Evolutionary conservation across 2,797 vertebrate genomes (phyloP).

Genomic region (Manis javanica): DNA sequence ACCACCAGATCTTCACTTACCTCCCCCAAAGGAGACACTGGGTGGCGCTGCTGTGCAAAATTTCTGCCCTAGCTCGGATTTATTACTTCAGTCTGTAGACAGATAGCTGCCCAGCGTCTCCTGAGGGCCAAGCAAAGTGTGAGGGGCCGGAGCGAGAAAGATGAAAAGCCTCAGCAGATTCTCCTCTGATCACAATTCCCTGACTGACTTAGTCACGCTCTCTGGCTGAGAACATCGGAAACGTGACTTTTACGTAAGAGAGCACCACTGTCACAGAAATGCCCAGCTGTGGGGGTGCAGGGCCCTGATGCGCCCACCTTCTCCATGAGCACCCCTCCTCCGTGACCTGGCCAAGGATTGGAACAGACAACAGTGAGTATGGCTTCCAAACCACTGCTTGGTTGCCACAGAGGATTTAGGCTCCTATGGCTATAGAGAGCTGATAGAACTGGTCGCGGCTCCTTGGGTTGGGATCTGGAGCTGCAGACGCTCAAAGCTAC

Average conservation of each 20-base stretch:
- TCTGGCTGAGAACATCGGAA: neutral
- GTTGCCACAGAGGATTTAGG: neutral
- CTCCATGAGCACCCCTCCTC: neutral
- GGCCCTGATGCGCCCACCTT: neutral
- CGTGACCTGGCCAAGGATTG: neutral
- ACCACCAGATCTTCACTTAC: neutral
- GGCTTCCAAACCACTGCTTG: neutral
- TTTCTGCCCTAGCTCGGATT: neutral
- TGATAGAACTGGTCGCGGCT: neutral
- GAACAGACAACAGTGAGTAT: neutral
- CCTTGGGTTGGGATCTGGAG: neutral
- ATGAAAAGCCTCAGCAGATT: neutral
- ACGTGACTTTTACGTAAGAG: neutral
- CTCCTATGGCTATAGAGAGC: neutral
- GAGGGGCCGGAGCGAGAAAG: neutral
- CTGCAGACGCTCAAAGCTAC: neutral
- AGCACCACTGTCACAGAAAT: neutral
- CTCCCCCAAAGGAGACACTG: neutral
- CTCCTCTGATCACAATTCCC: neutral
- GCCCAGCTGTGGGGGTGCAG: neutral
- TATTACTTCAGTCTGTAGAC: neutral
- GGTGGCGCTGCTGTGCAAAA: constrained; percentile 29
- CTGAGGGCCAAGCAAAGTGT: neutral
- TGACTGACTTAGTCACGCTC: neutral
- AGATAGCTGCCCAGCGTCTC: neutral